These are phyloP conservation scores for Sympetrum striolatum DNA, from an alignment of 2,888 invertebrate species.

Conservation along the genomic window DNA sequence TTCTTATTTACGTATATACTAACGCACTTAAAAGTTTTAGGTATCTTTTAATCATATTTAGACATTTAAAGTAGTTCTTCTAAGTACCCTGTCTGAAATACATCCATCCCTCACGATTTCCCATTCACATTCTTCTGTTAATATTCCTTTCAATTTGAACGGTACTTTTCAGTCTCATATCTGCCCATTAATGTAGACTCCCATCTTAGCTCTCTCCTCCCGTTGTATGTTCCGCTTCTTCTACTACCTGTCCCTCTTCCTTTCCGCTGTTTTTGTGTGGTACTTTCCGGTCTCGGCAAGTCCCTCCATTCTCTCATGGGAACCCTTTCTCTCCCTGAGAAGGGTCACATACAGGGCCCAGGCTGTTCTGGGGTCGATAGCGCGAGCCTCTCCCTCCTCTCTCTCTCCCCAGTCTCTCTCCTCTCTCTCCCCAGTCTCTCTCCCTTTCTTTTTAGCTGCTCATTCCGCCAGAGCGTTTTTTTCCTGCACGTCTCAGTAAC, in stretches of 20 bases:
- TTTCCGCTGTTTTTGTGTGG: not conserved
- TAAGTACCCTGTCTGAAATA: too few species aligned
- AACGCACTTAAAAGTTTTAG: too few species aligned
- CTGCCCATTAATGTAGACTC: too few species aligned
- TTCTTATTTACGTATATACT: too few species aligned
- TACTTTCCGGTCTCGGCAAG: not conserved
- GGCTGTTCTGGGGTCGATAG: constrained; percentile 16
- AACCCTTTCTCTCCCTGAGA: not conserved
- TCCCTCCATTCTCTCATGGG: not conserved
- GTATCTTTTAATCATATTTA: too few species aligned
- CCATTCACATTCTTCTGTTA: too few species aligned
- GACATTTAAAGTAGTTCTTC: too few species aligned
- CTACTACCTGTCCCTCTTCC: not conserved
- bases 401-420: not conserved
- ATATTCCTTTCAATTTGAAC: too few species aligned
- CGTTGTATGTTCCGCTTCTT: too few species aligned
- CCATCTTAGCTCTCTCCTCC: too few species aligned
- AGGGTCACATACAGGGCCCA: not conserved
- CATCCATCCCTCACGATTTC: too few species aligned
- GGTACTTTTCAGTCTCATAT: too few species aligned
- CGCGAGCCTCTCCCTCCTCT: not conserved
- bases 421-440: not conserved
- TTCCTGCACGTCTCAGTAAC: not conserved
- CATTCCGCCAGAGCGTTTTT: not conserved
- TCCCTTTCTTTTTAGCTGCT: not conserved